Evolutionary conservation across 2,797 vertebrate genomes (phyloP).

Genomic region (Hyperoplus lanceolatus): DNA sequence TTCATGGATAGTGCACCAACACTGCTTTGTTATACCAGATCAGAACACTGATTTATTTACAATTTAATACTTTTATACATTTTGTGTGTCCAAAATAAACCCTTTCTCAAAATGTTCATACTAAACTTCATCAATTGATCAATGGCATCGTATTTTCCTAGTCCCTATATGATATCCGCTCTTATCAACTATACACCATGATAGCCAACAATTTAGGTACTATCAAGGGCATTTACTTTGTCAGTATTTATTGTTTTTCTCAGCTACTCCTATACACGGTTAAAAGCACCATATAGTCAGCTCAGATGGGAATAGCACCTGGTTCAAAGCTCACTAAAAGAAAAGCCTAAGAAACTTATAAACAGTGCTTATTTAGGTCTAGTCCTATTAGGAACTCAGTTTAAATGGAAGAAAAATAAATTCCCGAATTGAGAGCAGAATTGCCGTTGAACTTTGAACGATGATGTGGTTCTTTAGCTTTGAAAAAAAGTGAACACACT

Average conservation of each 20-base stretch:
- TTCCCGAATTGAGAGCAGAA: not conserved
- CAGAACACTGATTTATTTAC: not conserved
- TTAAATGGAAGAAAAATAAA: not conserved
- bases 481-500: not conserved
- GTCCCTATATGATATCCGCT: not conserved
- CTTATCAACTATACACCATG: not conserved
- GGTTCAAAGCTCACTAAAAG: not conserved
- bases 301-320: not conserved
- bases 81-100: not conserved
- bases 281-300: not conserved
- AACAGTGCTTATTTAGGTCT: not conserved
- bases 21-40: not conserved
- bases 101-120: not conserved
- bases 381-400: not conserved
- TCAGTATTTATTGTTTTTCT: not conserved
- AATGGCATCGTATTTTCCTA: not conserved
- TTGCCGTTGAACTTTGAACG: not conserved
- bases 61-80: not conserved
- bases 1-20: slow-evolving; percentile 5
- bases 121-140: not conserved
- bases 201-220: not conserved
- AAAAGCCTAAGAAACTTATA: slow-evolving; percentile 1
- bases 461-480: not conserved
- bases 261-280: not conserved
- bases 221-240: not conserved